Base-by-base conservation (phyloP, 2,113 vertebrate species). In the Cebus imitator region DNA sequence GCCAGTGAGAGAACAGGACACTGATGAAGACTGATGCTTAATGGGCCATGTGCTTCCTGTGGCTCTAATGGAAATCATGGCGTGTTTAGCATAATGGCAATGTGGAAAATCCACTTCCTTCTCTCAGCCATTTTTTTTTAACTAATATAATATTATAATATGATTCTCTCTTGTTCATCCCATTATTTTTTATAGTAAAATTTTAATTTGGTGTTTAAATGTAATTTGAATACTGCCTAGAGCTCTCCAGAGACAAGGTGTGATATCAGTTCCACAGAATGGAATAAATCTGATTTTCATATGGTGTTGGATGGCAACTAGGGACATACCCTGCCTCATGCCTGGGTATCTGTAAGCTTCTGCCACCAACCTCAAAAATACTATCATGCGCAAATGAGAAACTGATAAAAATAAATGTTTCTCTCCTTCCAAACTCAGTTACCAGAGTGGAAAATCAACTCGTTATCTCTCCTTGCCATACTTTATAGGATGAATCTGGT, bases 141-240 rank as follows among this genome's bases (percentile, higher is more conserved):
- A 73, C 96, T 87, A 87, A 96, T 92, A 58, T 35, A 84, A 94
- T 94, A 96, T 81, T 61, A 48, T 97, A 96, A 98, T 95, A 50
- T n/a, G 64, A 97, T 97, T 96, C 81, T 79, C 92, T 96, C 84
- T 78, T 85, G 94, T 92, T 96, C 94, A 95, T 94, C 43, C 83
- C 80, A 80, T 96, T 95, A 96, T 96, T 97, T 97, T 97, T 97
- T 97, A 96, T 90, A 78, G 95, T 97, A 97, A 92, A 96, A 45
- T 95, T 97, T 97, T 97, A 97, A 97, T 96, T 97, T 96, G 97
- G 70, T 95, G 96, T 94, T 96, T 96, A 92, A 96, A 95, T 95
- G 96, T 81, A 81, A 97, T 97, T 95, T 86, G 92, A 85, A 80
- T 43, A 57, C 81, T 82, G 94, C 95, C 90, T 72, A 11, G 84